A percentile compares a stretch with the other conserved stretches of the same genome.
Evolutionary conservation across 2,888 invertebrate species (phyloP).

Genomic region (Hofmannophila pseudospretella): DNA sequence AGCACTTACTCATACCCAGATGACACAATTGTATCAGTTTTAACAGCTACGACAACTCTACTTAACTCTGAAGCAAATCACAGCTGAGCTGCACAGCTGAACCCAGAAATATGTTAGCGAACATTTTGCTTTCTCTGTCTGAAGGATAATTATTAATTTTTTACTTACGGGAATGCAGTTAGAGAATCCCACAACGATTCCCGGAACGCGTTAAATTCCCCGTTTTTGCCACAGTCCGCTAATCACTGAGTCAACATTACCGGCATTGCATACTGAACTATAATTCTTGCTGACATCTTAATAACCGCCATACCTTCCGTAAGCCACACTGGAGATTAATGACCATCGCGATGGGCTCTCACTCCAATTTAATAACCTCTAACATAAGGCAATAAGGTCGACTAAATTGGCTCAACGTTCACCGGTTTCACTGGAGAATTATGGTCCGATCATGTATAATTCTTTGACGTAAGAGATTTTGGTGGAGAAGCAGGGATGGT

Average conservation of each 20-base stretch:
- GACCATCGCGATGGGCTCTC: slow-evolving; percentile 13
- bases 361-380: slow-evolving; percentile 7
- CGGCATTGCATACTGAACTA: slow-evolving; percentile 26
- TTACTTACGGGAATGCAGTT: no score
- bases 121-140: no score
- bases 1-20: no score
- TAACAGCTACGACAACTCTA: no score
- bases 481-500: no score
- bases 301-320: slow-evolving; percentile 38
- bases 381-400: slow-evolving; percentile 1
- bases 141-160: no score
- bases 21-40: no score
- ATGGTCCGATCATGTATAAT: background rate
- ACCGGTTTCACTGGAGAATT: background rate
- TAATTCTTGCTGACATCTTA: slow-evolving; percentile 46
- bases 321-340: slow-evolving; percentile 32
- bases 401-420: background rate
- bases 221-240: slow-evolving; percentile 6
- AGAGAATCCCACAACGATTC: no score
- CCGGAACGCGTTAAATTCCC: background rate
- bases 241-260: slow-evolving; percentile 23
- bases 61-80: no score
- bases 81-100: no score
- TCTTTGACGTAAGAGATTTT: no score
- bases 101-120: no score